These are phyloP conservation scores for Chrysoperla carnea DNA, from an alignment of 1,140 invertebrate genomes.

Conservation along the genomic window DNA sequence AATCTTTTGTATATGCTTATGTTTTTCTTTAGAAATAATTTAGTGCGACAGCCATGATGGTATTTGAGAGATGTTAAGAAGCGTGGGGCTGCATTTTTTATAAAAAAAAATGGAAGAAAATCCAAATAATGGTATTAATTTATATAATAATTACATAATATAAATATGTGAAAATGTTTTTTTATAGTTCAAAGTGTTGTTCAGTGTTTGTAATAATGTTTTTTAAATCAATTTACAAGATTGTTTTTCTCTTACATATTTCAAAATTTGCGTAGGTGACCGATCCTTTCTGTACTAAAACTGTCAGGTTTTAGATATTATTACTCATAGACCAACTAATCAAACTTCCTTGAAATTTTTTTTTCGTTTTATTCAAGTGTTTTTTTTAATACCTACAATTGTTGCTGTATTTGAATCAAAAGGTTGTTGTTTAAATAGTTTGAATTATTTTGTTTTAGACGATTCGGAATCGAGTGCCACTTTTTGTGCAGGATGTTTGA, in stretches of 20 bases:
- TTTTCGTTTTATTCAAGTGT: not conserved
- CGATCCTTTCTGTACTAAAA: not conserved
- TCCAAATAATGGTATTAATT: not conserved
- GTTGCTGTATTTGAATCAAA: not conserved
- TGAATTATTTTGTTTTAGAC: constrained; percentile 9
- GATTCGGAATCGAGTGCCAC: constrained; percentile 8
- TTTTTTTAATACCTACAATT: not conserved
- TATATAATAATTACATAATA: not conserved
- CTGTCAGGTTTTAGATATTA: not conserved
- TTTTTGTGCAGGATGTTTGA: constrained; percentile 54
- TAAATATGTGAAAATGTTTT: not conserved
- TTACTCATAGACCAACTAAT: not conserved
- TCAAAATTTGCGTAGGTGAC: not conserved
- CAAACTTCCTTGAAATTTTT: not conserved
- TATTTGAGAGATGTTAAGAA: not conserved
- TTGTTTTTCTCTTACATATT: not conserved
- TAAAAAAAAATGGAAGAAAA: not conserved
- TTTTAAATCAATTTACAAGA: not conserved
- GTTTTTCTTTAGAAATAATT: too few species aligned
- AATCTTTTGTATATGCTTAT: too few species aligned
- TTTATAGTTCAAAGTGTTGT: not conserved
- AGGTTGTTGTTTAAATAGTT: not conserved
- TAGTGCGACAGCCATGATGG: not conserved
- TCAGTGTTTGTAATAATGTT: not conserved
- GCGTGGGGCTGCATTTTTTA: not conserved